These are phyloP conservation scores for Arvicanthis niloticus DNA, from an alignment of 2,113 vertebrate species.

Conservation along the genomic window DNA sequence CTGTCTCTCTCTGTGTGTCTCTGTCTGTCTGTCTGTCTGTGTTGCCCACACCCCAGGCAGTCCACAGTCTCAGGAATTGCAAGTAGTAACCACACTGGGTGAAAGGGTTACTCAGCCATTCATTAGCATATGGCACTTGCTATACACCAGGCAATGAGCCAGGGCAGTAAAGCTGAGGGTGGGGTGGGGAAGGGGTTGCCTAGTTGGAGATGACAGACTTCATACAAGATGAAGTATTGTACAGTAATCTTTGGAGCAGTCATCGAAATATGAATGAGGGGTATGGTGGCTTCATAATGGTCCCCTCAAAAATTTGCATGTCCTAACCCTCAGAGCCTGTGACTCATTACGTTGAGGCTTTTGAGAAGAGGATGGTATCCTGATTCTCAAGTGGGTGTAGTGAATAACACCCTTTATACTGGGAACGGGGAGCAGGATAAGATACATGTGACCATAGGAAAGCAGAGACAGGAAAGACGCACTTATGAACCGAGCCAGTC, in stretches of 20 bases:
- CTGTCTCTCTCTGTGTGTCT: no score
- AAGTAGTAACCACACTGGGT: conserved; percentile 22
- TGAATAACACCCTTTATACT: conserved; percentile 10
- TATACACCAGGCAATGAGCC: conserved; percentile 55
- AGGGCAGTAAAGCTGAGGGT: neutral
- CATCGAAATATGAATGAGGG: conserved; percentile 26
- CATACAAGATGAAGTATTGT: neutral
- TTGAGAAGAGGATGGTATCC: neutral
- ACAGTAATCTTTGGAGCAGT: neutral
- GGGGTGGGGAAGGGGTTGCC: neutral
- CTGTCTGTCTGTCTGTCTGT: no score
- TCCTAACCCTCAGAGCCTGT: conserved; percentile 6
- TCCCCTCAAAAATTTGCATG: neutral
- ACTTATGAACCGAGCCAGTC: conserved; percentile 16
- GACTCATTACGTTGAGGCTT: neutral
- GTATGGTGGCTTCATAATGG: neutral
- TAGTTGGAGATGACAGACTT: conserved; percentile 31
- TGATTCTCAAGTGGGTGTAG: neutral
- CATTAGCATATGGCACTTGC: conserved; percentile 55
- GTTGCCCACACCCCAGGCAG: neutral
- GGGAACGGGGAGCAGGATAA: neutral
- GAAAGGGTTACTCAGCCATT: conserved; percentile 58
- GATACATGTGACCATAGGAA: neutral
- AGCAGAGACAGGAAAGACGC: neutral
- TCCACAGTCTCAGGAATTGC: neutral